Conservation (phyloP, 2,113 vertebrate genomes). For the Serinus canaria region DNA sequence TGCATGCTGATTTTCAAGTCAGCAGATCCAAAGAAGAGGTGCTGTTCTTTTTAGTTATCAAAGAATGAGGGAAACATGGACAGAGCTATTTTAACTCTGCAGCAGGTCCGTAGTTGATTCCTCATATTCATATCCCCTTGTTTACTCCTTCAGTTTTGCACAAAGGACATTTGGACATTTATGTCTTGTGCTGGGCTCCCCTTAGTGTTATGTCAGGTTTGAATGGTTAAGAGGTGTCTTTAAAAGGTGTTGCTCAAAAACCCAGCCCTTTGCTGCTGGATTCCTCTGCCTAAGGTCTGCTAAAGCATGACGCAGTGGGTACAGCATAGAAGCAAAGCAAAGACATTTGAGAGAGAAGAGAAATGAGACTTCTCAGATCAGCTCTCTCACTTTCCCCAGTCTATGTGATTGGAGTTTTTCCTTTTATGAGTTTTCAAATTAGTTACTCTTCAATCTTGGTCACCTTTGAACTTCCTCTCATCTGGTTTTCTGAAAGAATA, state of each 20-base stretch:
- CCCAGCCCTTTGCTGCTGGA: background rate
- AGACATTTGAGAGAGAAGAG: background rate
- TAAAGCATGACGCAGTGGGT: background rate
- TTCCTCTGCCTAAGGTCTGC: background rate
- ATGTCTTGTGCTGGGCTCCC: background rate
- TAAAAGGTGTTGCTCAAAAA: background rate
- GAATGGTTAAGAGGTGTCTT: background rate
- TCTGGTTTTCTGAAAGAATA: constrained; percentile 20
- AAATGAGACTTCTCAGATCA: constrained; percentile 9
- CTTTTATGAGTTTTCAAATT: constrained; percentile 51
- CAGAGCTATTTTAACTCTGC: background rate
- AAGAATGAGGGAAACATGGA: background rate
- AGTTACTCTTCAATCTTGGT: constrained; percentile 42
- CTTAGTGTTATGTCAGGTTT: background rate
- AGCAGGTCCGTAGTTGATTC: background rate
- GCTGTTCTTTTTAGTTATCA: background rate
- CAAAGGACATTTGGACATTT: accelerated
- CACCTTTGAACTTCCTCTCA: constrained; percentile 59
- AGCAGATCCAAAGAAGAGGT: background rate
- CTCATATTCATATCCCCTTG: background rate
- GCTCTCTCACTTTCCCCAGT: constrained; percentile 37
- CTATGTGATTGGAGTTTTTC: background rate
- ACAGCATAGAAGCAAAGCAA: background rate
- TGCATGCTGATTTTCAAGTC: background rate
- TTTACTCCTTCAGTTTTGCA: background rate